These are phyloP conservation scores for Ormia ochracea DNA, from an alignment of 2,888 invertebrate species.

Conservation along the genomic window DNA sequence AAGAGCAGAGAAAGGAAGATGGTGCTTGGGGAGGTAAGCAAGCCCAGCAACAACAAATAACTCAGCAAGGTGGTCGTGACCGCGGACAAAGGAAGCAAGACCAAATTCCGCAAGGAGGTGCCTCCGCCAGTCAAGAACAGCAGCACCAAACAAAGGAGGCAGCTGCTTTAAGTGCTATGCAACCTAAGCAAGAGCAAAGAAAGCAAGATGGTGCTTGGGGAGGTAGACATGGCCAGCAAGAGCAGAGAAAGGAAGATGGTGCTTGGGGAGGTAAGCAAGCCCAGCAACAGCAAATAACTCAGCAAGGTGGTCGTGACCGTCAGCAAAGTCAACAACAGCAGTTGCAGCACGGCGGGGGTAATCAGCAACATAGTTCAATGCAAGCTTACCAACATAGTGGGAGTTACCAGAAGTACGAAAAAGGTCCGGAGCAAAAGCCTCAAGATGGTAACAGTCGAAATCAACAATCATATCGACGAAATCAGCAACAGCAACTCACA, in stretches of 20 bases:
- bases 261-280: neutral
- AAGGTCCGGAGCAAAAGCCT: constrained; percentile 27
- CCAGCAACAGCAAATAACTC: neutral
- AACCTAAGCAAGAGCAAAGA: neutral
- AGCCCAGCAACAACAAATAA: neutral
- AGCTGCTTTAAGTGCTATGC: constrained; percentile 4
- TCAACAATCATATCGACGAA: constrained; percentile 27
- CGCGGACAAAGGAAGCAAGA: neutral
- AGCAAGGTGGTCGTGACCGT: constrained; percentile 4
- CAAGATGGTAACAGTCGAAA: constrained; percentile 18
- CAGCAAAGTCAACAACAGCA: constrained; percentile 45
- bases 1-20: constrained; percentile 1
- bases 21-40: constrained; percentile 13
- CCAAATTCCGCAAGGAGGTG: neutral
- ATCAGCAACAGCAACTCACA: neutral
- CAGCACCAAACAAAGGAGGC: no score
- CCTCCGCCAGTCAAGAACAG: constrained; percentile 16
- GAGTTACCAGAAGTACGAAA: neutral
- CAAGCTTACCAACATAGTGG: constrained; percentile 32
- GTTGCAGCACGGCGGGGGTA: neutral
- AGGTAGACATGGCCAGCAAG: constrained; percentile 20
- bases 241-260: constrained; percentile 22
- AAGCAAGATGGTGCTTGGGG: constrained; percentile 13
- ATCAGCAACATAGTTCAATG: neutral
- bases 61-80: neutral